Evolutionary conservation across 1,140 invertebrate genomes (phyloP).

Genomic region (Orchesella cincta): DNA sequence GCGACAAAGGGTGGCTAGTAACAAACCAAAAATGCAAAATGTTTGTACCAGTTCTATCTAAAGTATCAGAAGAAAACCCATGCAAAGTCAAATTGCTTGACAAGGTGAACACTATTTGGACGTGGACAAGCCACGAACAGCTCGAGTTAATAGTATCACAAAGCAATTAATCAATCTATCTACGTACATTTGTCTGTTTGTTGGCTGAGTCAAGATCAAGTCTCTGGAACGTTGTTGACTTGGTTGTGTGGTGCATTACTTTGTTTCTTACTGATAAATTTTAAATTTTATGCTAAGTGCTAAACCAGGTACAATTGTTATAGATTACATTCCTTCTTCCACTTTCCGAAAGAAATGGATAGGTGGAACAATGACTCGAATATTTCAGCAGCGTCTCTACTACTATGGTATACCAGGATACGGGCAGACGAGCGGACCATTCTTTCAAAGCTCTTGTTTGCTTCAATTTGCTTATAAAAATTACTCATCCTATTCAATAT

Average conservation of each 20-base stretch:
- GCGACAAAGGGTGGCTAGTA: too few relatives aligned
- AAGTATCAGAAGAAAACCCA: too few relatives aligned
- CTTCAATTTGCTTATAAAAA: too few relatives aligned
- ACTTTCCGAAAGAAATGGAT: not conserved
- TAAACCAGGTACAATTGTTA: constrained; percentile 30
- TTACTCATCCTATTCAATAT: too few relatives aligned
- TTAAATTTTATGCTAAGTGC: constrained; percentile 25
- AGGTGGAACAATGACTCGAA: not conserved
- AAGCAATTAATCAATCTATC: constrained; percentile 29
- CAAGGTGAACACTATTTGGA: constrained; percentile 10
- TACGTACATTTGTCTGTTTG: not conserved
- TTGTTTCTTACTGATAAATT: not conserved
- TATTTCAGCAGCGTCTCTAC: too few relatives aligned
- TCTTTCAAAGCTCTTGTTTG: too few relatives aligned
- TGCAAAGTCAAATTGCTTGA: not conserved
- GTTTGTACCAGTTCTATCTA: too few relatives aligned
- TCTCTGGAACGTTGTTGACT: not conserved
- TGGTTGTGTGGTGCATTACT: constrained; percentile 7
- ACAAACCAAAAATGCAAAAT: too few relatives aligned
- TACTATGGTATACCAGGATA: too few relatives aligned
- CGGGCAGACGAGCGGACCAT: too few relatives aligned
- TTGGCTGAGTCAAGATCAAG: not conserved
- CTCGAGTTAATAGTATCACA: constrained; percentile 27
- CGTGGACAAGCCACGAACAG: constrained; percentile 9
- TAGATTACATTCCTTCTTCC: constrained; percentile 26